Conservation (phyloP, 2,888 invertebrate genomes). For the Sphaeridia pumilis region DNA sequence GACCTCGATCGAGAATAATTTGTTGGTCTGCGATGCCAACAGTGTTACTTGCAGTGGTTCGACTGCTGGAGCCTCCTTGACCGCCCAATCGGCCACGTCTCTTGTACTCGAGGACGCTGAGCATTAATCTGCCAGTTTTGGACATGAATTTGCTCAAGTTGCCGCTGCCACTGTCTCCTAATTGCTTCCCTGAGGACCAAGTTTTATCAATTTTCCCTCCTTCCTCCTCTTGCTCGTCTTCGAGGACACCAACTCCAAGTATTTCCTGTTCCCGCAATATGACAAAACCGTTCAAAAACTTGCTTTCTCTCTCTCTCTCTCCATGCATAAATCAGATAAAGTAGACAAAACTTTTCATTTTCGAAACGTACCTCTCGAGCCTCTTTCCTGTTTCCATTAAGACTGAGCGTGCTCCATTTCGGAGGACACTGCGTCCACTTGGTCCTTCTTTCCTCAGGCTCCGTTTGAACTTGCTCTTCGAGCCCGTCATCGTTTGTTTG, state of each 20-base stretch:
- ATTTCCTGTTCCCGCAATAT: not conserved
- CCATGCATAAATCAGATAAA: no score
- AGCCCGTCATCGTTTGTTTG: slow-evolving; percentile 27
- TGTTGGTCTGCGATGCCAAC: not conserved
- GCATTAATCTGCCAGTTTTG: slow-evolving; percentile 12
- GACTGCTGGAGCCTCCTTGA: slow-evolving; percentile 6
- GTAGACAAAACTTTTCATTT: no score
- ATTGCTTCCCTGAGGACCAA: slow-evolving; percentile 1
- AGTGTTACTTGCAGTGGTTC: slow-evolving; percentile 9
- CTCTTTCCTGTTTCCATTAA: slow-evolving; percentile 2
- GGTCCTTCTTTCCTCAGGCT: slow-evolving; percentile 9
- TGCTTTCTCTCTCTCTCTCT: no score
- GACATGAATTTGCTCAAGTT: slow-evolving; percentile 17
- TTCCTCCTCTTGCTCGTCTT: not conserved
- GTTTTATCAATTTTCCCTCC: slow-evolving; percentile 6
- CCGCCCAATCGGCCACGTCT: slow-evolving; percentile 10
- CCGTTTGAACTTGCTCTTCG: slow-evolving; percentile 29
- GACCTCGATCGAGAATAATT: slow-evolving; percentile 20
- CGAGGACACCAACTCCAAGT: no score
- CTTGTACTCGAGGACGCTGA: slow-evolving; percentile 13
- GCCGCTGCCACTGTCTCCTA: no score
- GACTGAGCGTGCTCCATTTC: slow-evolving; percentile 24
- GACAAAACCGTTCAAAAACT: no score
- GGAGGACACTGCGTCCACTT: slow-evolving; percentile 35
- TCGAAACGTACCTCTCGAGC: not conserved